Conservation (phyloP, 2,113 vertebrate genomes). For the Sylvietta virens region DNA sequence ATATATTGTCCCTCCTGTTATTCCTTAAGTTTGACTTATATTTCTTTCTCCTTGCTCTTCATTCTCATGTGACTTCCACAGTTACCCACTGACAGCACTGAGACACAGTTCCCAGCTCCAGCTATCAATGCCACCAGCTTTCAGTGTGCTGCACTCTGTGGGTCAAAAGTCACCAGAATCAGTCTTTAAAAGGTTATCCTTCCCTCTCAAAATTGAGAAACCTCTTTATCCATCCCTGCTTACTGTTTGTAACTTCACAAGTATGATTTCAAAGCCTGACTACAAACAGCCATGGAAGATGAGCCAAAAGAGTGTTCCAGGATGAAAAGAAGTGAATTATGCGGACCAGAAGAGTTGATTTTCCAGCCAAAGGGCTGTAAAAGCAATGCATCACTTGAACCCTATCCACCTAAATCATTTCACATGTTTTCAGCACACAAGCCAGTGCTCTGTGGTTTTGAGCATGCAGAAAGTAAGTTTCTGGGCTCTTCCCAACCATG, state of each 20-base stretch:
- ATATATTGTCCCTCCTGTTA: background rate
- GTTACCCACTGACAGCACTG: background rate
- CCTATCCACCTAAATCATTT: background rate
- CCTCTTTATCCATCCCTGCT: background rate
- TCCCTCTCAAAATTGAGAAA: background rate
- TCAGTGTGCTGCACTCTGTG: background rate
- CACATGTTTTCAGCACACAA: background rate
- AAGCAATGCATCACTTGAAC: background rate
- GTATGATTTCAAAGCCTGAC: background rate
- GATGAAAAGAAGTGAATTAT: background rate
- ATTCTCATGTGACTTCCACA: background rate
- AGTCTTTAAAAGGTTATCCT: background rate
- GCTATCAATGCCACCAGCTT: background rate
- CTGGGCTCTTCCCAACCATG: background rate
- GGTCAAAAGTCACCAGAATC: background rate
- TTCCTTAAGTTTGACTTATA: background rate
- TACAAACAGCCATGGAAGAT: background rate
- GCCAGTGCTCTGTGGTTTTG: background rate
- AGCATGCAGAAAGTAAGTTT: background rate
- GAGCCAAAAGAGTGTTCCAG: background rate
- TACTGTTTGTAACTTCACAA: background rate
- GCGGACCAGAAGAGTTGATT: background rate
- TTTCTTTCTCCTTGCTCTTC: background rate
- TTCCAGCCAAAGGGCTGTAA: background rate
- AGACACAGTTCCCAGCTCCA: background rate